phyloP scores from a whole-genome alignment of 2,888 invertebrate genomes.

The Andrena chrysosceles region DNA sequence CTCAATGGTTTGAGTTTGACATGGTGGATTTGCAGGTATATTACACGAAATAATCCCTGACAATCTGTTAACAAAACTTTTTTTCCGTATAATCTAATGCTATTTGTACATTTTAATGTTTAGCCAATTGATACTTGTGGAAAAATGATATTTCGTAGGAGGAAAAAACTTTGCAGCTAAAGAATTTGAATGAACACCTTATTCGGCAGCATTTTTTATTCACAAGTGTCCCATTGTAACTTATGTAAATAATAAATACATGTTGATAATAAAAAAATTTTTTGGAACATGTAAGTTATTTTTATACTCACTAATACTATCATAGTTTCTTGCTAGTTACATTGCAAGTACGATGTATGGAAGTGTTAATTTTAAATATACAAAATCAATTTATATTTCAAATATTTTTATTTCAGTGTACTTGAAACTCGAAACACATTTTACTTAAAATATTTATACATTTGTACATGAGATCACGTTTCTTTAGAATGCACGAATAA shows the following conservation, averaged over 20 bases:
- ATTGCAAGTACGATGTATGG: slow-evolving; percentile 4
- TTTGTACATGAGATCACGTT: slow-evolving; percentile 66
- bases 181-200: slow-evolving; percentile 51
- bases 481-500: slow-evolving; percentile 55
- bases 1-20: slow-evolving; percentile 22
- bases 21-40: slow-evolving; percentile 57
- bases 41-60: background rate
- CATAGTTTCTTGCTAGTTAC: background rate
- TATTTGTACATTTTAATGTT: slow-evolving; percentile 37
- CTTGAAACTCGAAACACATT: slow-evolving; percentile 51
- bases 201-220: slow-evolving; percentile 62
- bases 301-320: slow-evolving; percentile 17
- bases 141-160: slow-evolving; percentile 51
- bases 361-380: slow-evolving; percentile 23
- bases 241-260: slow-evolving; percentile 74
- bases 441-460: slow-evolving; percentile 65
- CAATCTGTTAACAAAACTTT: background rate
- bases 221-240: slow-evolving; percentile 72
- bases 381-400: slow-evolving; percentile 27
- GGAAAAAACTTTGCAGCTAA: slow-evolving; percentile 50
- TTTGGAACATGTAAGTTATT: slow-evolving; percentile 27
- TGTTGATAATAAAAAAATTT: slow-evolving; percentile 70
- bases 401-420: slow-evolving; percentile 62
- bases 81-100: slow-evolving; percentile 10
- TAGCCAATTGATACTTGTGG: slow-evolving; percentile 59